A percentile compares a stretch with the other conserved stretches of the same genome.
Evolutionary conservation across 2,113 vertebrate species (phyloP).

Genomic region (Notechis scutatus): DNA sequence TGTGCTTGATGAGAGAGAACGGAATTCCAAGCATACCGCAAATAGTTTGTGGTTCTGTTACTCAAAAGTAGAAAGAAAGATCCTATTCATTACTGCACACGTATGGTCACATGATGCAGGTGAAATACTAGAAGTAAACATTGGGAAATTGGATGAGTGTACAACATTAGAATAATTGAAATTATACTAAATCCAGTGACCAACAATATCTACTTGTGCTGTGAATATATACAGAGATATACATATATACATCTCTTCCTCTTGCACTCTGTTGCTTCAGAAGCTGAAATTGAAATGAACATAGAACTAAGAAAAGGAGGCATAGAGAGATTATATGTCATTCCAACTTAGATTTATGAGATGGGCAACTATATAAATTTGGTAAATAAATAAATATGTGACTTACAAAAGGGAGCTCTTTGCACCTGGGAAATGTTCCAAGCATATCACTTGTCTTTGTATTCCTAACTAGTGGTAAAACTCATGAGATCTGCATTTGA

Average conservation of each 20-base stretch:
- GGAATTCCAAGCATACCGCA: background rate
- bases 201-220: background rate
- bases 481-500: rapidly evolving
- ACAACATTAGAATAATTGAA: background rate
- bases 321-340: background rate
- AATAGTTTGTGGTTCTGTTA: background rate
- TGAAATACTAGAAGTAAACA: background rate
- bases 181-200: background rate
- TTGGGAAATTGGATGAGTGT: background rate
- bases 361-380: background rate
- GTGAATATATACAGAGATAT: background rate
- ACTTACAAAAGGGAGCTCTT: background rate
- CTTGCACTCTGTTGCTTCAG: background rate
- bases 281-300: background rate
- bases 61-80: background rate
- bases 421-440: background rate
- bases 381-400: background rate
- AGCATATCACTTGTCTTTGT: rapidly evolving
- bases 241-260: background rate
- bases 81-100: background rate
- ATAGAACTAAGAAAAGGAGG: background rate
- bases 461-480: background rate
- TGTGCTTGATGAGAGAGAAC: background rate
- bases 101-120: background rate
- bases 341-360: background rate